A percentile compares a stretch with the other conserved stretches of the same genome.
phyloP scores from a whole-genome alignment of 1,140 invertebrate species.

The Melanaphis sacchari region DNA sequence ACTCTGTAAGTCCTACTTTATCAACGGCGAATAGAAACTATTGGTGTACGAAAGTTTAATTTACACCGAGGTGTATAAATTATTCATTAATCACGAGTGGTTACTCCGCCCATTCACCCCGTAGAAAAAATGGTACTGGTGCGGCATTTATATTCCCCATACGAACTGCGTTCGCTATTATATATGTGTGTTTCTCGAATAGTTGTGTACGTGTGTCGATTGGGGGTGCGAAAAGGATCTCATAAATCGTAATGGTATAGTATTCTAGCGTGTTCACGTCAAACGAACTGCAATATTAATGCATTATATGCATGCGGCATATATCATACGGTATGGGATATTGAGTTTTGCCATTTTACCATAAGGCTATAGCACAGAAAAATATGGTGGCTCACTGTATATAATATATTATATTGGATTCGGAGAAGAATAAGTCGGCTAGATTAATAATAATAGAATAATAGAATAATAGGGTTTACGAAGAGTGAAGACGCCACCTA shows the following conservation, averaged over 20 bases:
- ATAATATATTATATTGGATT: neutral
- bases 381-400: neutral
- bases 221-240: neutral
- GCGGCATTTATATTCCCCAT: neutral
- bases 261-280: neutral
- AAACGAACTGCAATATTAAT: neutral
- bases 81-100: neutral
- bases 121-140: neutral
- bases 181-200: neutral
- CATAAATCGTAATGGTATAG: constrained; percentile 4
- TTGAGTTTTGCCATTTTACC: neutral
- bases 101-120: neutral
- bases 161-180: neutral
- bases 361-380: neutral
- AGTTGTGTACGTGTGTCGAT: neutral
- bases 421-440: neutral
- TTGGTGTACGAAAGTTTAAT: neutral
- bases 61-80: neutral
- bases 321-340: neutral
- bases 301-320: neutral
- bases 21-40: neutral
- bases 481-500: no score
- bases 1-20: neutral
- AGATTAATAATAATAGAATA: no score
- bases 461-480: neutral